phyloP scores from a whole-genome alignment of 2,888 invertebrate genomes.

The Myopa tessellatipennis region DNA sequence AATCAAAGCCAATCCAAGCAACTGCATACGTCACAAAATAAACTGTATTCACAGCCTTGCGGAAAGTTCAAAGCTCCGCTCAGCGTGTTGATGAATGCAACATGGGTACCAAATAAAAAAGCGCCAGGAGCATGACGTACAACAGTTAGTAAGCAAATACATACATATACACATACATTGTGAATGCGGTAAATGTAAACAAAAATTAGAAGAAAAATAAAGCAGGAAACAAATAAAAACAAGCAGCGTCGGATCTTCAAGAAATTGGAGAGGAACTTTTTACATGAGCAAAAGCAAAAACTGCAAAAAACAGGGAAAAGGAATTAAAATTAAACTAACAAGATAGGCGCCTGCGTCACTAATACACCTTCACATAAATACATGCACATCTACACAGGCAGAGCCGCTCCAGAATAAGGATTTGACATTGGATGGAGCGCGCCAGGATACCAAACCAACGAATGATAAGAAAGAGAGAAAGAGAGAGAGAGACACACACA shows the following conservation, averaged over 20 bases:
- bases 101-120: slow-evolving; percentile 18
- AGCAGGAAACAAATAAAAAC: slow-evolving; percentile 18
- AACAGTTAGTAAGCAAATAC: neutral
- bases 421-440: neutral
- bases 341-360: slow-evolving; percentile 34
- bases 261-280: neutral
- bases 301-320: neutral
- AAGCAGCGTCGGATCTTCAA: neutral
- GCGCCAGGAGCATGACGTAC: slow-evolving; percentile 25
- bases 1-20: slow-evolving; percentile 8
- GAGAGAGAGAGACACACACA: neutral
- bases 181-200: slow-evolving; percentile 23
- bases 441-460: slow-evolving; percentile 16
- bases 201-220: slow-evolving; percentile 22
- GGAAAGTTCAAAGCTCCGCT: slow-evolving; percentile 47
- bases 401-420: slow-evolving; percentile 5
- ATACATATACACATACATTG: neutral
- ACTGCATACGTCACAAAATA: slow-evolving; percentile 20
- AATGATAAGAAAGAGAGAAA: neutral
- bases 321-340: slow-evolving; percentile 7
- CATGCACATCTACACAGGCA: neutral
- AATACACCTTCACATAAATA: neutral
- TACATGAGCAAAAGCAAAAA: neutral
- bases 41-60: slow-evolving; percentile 43
- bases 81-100: slow-evolving; percentile 15